Evolutionary conservation across 1,140 invertebrate species (phyloP), one percentile per base, ranked within the genome.

Genomic region (Triops cancriformis): DNA sequence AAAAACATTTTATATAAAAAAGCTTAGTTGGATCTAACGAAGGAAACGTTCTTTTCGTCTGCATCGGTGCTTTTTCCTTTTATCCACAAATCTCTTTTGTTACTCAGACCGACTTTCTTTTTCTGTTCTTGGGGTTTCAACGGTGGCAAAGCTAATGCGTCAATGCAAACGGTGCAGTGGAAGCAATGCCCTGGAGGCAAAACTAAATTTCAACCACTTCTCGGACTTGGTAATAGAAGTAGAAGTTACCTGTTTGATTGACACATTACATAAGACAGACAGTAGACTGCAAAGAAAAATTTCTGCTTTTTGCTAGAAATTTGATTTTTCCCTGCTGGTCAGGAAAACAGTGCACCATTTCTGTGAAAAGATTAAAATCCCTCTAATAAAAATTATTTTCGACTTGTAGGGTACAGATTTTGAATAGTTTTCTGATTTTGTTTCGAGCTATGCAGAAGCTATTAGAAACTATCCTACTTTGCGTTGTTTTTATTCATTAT

Each of bases 261-360:
- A 64, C 51, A 23, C 14, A 64, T 64, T 64, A 45, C 18, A 45
- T 45, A 23, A 64, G 23, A 64, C 18, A 64, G 23, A 18, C 14
- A 64, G n/a, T n/a, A 64, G 51, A 23, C 9, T 6, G 18, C 14
- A 64, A 64, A 23, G 51, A 23, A 64, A 23, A 51, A 23, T n/a
- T 18, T n/a, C 51, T 64, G 14, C 23, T n/a, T 18, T 18, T 64
- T 64, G 51, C 23, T 64, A 64, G 51, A 18, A 64, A 23, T 64
- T n/a, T 37, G 31, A 64, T 64, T 64, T 64, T 14, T 64, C 51
- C 51, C 51, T 64, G 51, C 51, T 64, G 51, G 51, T 64, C 51
- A 64, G 51, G 51, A 64, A 64, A 64, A 64, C 51, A 64, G 51
- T 64, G 51, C 51, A 64, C 18, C 51, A 64, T 64, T 64, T 64